phyloP scores from a whole-genome alignment of 2,797 vertebrate genomes.

The Onychomys torridus region DNA sequence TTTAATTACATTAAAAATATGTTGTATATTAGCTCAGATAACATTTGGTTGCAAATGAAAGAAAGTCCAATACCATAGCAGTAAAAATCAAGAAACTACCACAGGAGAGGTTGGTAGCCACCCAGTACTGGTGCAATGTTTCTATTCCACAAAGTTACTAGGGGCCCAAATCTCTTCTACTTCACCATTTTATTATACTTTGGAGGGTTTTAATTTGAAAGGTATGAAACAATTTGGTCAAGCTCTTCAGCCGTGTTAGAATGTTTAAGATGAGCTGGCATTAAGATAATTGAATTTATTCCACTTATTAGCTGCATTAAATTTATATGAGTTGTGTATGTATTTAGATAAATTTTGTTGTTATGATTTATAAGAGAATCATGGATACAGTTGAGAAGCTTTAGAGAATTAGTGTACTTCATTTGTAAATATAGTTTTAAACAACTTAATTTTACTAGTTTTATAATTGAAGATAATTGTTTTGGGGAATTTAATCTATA shows the following conservation, averaged over 20 bases:
- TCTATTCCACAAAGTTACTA: not conserved
- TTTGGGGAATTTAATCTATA: slow-evolving; percentile 40
- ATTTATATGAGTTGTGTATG: not conserved
- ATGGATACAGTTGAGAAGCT: not conserved
- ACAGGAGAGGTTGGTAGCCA: not conserved
- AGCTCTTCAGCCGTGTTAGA: not conserved
- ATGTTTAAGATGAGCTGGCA: slow-evolving; percentile 4
- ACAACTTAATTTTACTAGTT: slow-evolving; percentile 32
- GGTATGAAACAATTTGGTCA: slow-evolving; percentile 20
- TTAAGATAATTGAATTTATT: slow-evolving; percentile 33
- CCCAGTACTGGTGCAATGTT: not conserved
- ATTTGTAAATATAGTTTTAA: slow-evolving; percentile 41
- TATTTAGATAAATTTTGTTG: slow-evolving; percentile 40
- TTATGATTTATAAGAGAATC: not conserved
- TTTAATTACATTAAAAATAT: not conserved
- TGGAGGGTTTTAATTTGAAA: slow-evolving; percentile 56
- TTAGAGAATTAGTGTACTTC: slow-evolving; percentile 35
- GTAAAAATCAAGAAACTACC: not conserved
- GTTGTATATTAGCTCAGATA: not conserved
- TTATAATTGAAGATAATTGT: slow-evolving; percentile 37
- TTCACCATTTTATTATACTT: not conserved
- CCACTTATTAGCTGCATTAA: slow-evolving; percentile 8
- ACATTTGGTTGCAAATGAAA: not conserved
- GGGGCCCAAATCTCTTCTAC: not conserved
- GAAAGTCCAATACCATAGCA: not conserved